Evolutionary conservation across 2,113 vertebrate genomes (phyloP).

Genomic region (Zosterops pallidus): DNA sequence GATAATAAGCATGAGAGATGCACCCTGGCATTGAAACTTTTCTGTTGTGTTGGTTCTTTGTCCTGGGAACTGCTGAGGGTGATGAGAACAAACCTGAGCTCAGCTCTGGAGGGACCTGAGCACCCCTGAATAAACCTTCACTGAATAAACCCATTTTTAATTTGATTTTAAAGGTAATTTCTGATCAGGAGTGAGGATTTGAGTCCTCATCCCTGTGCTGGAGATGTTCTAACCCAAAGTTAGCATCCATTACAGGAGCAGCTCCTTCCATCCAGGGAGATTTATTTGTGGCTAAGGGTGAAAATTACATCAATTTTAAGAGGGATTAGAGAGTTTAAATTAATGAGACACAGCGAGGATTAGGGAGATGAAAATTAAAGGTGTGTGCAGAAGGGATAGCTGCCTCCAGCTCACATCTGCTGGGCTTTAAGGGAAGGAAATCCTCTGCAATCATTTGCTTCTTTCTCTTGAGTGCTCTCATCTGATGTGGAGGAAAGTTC

Average conservation of each 20-base stretch:
- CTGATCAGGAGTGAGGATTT: not conserved
- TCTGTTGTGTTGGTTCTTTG: not conserved
- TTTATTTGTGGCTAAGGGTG: not conserved
- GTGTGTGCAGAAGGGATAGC: not conserved
- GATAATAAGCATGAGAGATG: not conserved
- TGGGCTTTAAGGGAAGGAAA: not conserved
- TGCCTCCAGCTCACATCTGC: not conserved
- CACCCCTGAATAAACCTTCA: not conserved
- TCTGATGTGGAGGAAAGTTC: not conserved
- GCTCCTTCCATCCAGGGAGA: not conserved
- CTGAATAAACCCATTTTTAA: not conserved
- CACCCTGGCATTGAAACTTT: not conserved
- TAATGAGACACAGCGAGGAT: conserved; percentile 4
- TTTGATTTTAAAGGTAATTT: not conserved
- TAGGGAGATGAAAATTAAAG: not conserved
- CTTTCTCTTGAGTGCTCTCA: not conserved
- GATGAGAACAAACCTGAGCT: not conserved
- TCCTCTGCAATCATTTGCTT: not conserved
- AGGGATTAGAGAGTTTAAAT: conserved; percentile 14
- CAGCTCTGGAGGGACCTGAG: not conserved
- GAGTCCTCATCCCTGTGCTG: not conserved
- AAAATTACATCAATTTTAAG: not conserved
- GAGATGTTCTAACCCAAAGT: not conserved
- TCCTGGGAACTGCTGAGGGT: not conserved
- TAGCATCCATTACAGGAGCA: not conserved